Base-by-base conservation (phyloP, 1,140 invertebrate species). In the Leptoteleia sp. region DNA sequence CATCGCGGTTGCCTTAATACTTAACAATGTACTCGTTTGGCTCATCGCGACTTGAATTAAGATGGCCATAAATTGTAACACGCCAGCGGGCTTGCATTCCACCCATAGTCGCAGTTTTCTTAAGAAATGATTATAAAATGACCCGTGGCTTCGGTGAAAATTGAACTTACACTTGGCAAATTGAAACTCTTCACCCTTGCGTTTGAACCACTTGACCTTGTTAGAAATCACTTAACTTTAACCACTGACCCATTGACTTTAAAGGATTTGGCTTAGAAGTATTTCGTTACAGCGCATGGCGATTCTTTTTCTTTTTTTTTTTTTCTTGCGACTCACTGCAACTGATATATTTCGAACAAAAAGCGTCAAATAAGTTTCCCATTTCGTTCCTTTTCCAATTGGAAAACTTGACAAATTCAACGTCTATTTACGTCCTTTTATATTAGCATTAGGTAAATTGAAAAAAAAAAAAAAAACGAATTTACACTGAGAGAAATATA, bases 211-310 rank as follows among this genome's bases (percentile, higher is more conserved):
- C 59, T 73, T 73, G 47, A 73, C 70, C 70, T 65, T 73, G 70
- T 65, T 73, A 73, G 59, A 65, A 73, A 57, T 65, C 59, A 42
- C 59, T 73, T 64, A 73, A 73, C 42, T 73, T 57, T 40, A 73
- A 65, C 70, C 42, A 52, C 37, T 65, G 59, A 73, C 70, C 50
- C 70, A 73, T 73, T 73, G 59, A 59, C 70, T 59, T 55, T 35
- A 59, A 54, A 55, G 59, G 59, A 73, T 65, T 73, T 50, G 52
- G 42, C 59, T 64, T 73, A 65, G 43, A 62, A 54, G 67, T 62
- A 42, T 62, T 62, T 7, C 7, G 29, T 71, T 71, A 27, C 42
- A 33, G 19, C 13, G 13, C 4, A 38, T 29, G 33, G 22, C 52
- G 35, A 45, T 67, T 67, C 54, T 54, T 52, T 42, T 43, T 0